Evolutionary conservation across 2,888 invertebrate species (phyloP).

Genomic region (Scrobipalpa atriplicella): DNA sequence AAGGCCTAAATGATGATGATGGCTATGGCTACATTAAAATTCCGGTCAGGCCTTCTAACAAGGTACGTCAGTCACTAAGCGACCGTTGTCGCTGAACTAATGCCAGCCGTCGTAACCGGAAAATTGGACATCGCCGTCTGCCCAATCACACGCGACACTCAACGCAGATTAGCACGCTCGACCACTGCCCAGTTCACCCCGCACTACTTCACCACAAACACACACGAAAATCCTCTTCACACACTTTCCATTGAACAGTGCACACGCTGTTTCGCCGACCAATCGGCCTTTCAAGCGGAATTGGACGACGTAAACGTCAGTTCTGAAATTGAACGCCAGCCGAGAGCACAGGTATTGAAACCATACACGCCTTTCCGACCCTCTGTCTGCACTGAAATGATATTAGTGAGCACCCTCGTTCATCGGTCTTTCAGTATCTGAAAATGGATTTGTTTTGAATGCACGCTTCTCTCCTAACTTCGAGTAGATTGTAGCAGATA

Average conservation of each 20-base stretch:
- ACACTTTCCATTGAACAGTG: constrained; percentile 66
- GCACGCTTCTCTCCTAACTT: not conserved
- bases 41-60: constrained; percentile 51
- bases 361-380: constrained; percentile 64
- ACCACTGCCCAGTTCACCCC: constrained; percentile 61
- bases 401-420: constrained; percentile 59
- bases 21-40: constrained; percentile 32
- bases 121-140: constrained; percentile 79
- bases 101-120: constrained; percentile 64
- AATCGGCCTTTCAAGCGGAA: constrained; percentile 47
- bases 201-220: constrained; percentile 50
- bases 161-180: constrained; percentile 78
- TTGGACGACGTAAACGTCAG: constrained; percentile 56
- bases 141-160: constrained; percentile 81
- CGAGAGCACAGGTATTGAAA: constrained; percentile 59
- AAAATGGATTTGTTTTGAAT: constrained; percentile 29
- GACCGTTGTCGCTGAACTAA: constrained; percentile 65
- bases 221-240: constrained; percentile 62
- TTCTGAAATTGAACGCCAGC: constrained; percentile 49
- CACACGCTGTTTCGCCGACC: constrained; percentile 50
- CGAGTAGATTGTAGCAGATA: constrained; percentile 5
- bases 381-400: constrained; percentile 64
- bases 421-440: constrained; percentile 47
- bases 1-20: not conserved
- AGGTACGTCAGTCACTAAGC: constrained; percentile 57